Evolutionary conservation across 2,113 vertebrate species (phyloP), one percentile per base, ranked within the genome.

Genomic region (Prinia subflava): DNA sequence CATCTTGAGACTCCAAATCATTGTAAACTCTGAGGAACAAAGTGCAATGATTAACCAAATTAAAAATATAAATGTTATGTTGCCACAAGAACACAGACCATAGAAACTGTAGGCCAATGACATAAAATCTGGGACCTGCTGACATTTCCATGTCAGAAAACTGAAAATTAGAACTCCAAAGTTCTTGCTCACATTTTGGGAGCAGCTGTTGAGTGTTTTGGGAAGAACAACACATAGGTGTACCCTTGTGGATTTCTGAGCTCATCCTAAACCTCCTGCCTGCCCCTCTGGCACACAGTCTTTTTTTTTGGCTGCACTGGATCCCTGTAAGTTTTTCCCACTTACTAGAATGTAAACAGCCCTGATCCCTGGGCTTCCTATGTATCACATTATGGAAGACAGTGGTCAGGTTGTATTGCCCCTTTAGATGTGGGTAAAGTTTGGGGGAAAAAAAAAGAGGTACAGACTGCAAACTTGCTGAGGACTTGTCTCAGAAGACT

Each of bases 11-110:
- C 59, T 98, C 98, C 1, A 89, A 94, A 53, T 98, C 98, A 65
- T 88, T 97, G 12, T 98, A 98, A 21, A 98, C 98, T 91, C 99
- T 99, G 92, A 52, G 56, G 14, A 85, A 42, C 19, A 96, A 87
- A 91, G 6, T 33, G 22, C n/a, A 77, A 24, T 6, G 8, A 53
- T 59, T 52, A 68, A 64, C 6, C 31, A 28, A 81, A 69, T 33
- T 9, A 78, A 74, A 67, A 57, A 23, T 16, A 44, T 3, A 55
- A 76, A 41, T 28, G 28, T n/a, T 73, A 41, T 28, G 28, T n/a
- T 73, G 46, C 41, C 59, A 56, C 28, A 86, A 62, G 42, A 88
- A 80, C 10, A 71, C 11, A 90, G 50, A 74, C 33, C 25, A 52
- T 11, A 52, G 49, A 83, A 91, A 87, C 77, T 8, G 11, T 28